Evolutionary conservation across 2,888 invertebrate species (phyloP), one percentile per base, ranked within the genome.

Genomic region (Calliphora vomitoria): DNA sequence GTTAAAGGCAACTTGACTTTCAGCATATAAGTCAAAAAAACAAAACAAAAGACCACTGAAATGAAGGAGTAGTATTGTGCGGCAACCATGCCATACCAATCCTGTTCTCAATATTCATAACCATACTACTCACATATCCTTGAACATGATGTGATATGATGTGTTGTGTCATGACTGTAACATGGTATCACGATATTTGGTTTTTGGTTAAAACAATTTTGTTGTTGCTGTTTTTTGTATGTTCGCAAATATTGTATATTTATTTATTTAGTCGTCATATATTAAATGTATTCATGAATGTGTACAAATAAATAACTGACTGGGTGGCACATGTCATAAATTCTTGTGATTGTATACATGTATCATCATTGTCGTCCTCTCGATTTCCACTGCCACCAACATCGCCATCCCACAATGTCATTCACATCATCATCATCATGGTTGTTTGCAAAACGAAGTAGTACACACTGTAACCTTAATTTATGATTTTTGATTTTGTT

Each of bases 1-100:
- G 82, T 86, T 82, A 82, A 85, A 86, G 82, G 66, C 78, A 76
- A 72, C 82, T 86, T 82, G 81, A 82, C 71, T 81, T 76, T 64
- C 71, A 72, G 35, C 55, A 81, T 31, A 69, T 47, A 85, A 75
- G 47, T 68, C 35, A 71, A 53, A 3, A 50, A 75, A 66, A 18
- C 0, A 55, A 74, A 44, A 44, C 25, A 74, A 74, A 74, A 53
- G 41, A 41, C 44, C 47, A n/a, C 15, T n/a, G 25, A 50, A 64
- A 76, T 8, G 41, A 4, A 6, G 58, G 20, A 5, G 13, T n/a
- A 44, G 35, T 25, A n/a, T 53, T 8, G n/a, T n/a, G 25, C 35
- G 53, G 11, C 44, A 44, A 13, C 11, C 10, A 44, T 11, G 1
- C 10, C 10, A 44, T 4, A 44, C 0, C 44, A 44, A 13, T 11